Base-by-base conservation (phyloP, 2,113 vertebrate genomes). In the Aphyosemion australe region DNA sequence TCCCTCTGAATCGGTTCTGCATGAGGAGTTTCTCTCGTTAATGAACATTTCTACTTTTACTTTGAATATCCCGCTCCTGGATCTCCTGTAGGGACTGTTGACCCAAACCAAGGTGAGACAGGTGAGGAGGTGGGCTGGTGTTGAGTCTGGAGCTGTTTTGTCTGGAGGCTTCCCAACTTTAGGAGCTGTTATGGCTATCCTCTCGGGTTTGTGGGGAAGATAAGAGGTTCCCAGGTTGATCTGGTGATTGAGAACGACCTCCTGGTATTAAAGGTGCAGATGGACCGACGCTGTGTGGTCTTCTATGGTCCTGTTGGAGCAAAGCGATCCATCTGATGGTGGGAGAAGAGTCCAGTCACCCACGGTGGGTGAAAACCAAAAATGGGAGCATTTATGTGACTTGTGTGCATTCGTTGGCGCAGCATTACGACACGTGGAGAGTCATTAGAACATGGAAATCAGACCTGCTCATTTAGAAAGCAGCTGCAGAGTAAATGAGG, bases 111-210 rank as follows among this genome's bases (percentile, higher is more conserved):
- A 79, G 67, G 74, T 64, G 66, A 61, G 32, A 39, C n/a, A 31
- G 48, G 50, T 5, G 69, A 34, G 9, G 59, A 75, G 59, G 74
- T 46, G 31, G 19, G 14, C 12, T n/a, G 52, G 48, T 75, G 63
- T 63, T 74, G 48, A 70, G 78, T 78, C 77, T 76, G 26, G 10
- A 21, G 55, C 54, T 86, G 84, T 86, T 88, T 79, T 75, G 80
- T 8, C 86, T 87, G 48, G 64, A 84, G 55, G 78, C 68, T 68
- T 53, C 51, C 46, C 4, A 1, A 56, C 6, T 60, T 16, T 62
- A 49, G 49, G 14, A 41, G 18, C 3, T 83, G 84, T 85, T 87
- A 72, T 84, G 88, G 63, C 84, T 87, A 39, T 73, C 42, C 31
- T 58, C 72, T 56, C 45, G 79, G 72, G 58, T 65, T 76, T 47